A percentile compares a stretch with the other conserved stretches of the same genome.
phyloP scores from a whole-genome alignment of 2,888 invertebrate genomes.

The Erannis defoliaria region DNA sequence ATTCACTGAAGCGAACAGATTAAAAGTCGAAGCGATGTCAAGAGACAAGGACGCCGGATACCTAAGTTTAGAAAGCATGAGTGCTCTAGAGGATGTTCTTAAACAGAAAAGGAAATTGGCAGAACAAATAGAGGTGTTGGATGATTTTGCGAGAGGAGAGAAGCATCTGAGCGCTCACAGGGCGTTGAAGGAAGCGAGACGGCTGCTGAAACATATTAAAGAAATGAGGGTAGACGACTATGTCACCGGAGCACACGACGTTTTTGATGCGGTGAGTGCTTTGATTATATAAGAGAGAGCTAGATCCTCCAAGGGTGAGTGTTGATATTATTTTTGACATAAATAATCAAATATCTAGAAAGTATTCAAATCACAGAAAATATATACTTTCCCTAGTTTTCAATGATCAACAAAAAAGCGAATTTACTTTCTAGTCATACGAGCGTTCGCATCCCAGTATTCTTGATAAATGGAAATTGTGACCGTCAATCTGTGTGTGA shows the following conservation, averaged over 20 bases:
- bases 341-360: too few relatives aligned
- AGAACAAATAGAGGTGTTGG: conserved; percentile 75
- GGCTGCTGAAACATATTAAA: conserved; percentile 72
- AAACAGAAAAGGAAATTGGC: conserved; percentile 66
- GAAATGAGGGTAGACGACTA: conserved; percentile 72
- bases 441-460: too few relatives aligned
- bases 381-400: too few relatives aligned
- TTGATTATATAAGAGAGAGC: too few relatives aligned
- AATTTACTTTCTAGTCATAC: too few relatives aligned
- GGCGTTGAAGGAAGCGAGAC: conserved; percentile 77
- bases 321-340: too few relatives aligned
- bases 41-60: conserved; percentile 65
- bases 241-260: conserved; percentile 72
- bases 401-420: too few relatives aligned
- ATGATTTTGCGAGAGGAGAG: conserved; percentile 80
- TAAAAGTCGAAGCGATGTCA: conserved; percentile 63
- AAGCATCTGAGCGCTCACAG: conserved; percentile 78
- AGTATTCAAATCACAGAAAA: too few relatives aligned
- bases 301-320: too few relatives aligned
- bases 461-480: too few relatives aligned
- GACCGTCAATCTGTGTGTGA: too few relatives aligned
- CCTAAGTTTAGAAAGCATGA: conserved; percentile 76
- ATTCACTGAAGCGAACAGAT: conserved; percentile 66
- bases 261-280: conserved; percentile 71
- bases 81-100: conserved; percentile 71